phyloP scores from a whole-genome alignment of 2,797 vertebrate species.

The Anas capensis region DNA sequence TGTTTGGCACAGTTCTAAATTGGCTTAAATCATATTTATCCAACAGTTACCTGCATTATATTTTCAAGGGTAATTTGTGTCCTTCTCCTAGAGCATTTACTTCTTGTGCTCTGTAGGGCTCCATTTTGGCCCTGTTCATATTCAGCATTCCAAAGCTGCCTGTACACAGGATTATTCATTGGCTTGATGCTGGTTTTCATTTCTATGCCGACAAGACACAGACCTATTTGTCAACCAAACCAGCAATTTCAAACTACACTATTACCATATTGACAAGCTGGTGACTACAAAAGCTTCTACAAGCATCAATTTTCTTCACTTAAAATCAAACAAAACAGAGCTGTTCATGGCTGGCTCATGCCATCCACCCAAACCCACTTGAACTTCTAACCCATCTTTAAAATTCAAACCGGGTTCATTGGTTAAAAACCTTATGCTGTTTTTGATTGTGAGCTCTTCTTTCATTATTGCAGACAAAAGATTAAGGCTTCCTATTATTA shows the following conservation, averaged over 20 bases:
- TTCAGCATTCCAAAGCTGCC: conserved; percentile 60
- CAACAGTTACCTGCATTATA: conserved; percentile 76
- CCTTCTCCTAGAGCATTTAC: conserved; percentile 70
- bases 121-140: conserved; percentile 58
- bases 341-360: conserved; percentile 22
- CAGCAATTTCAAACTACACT: conserved; percentile 44
- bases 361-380: conserved; percentile 40
- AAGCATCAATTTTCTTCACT: conserved; percentile 22
- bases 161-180: conserved; percentile 1
- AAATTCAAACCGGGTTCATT: conserved; percentile 32
- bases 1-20: conserved; percentile 76
- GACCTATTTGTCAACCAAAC: conserved; percentile 56
- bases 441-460: conserved; percentile 41
- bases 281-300: conserved; percentile 36
- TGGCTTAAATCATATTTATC: conserved; percentile 79
- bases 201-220: conserved; percentile 22
- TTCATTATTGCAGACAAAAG: conserved; percentile 41
- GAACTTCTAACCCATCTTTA: conserved; percentile 56
- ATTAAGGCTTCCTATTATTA: conserved; percentile 50
- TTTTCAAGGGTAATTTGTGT: conserved; percentile 77
- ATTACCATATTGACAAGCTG: conserved; percentile 48
- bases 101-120: conserved; percentile 66
- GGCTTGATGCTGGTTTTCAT: conserved; percentile 55
- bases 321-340: conserved; percentile 53
- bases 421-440: conserved; percentile 12